These are phyloP conservation scores for Anser brachyrhynchus DNA, from an alignment of 2,113 vertebrate species.

Conservation along the genomic window DNA sequence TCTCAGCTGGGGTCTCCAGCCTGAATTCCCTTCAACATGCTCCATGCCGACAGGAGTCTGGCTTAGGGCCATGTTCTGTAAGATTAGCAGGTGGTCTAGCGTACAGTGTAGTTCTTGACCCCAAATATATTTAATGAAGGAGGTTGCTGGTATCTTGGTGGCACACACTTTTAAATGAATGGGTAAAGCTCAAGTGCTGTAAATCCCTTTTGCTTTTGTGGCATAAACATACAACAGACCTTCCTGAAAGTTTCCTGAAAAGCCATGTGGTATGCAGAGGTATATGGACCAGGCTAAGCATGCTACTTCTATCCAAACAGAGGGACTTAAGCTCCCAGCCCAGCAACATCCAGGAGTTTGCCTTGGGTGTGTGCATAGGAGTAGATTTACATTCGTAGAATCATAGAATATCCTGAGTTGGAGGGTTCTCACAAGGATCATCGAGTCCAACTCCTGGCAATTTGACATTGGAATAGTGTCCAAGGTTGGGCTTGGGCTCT, in stretches of 20 bases:
- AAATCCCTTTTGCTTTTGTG: neutral
- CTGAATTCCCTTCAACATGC: neutral
- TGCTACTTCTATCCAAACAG: neutral
- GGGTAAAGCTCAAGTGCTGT: neutral
- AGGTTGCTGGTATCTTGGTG: neutral
- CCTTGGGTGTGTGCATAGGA: neutral
- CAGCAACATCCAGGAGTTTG: neutral
- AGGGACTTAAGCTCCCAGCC: neutral
- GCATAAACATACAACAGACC: neutral
- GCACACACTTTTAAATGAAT: accelerated
- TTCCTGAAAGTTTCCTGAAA: neutral
- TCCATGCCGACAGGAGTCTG: neutral
- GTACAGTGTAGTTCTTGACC: neutral
- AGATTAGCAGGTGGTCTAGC: neutral
- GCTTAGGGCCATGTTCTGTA: neutral
- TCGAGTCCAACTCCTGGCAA: neutral
- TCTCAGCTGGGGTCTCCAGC: neutral
- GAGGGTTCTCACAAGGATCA: no score
- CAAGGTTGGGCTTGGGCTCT: neutral
- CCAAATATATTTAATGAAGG: neutral
- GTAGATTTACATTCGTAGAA: neutral
- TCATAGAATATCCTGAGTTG: no score
- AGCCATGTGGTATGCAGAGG: neutral
- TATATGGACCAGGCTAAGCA: neutral
- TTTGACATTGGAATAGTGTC: neutral